Base-by-base conservation (phyloP, 2,888 invertebrate species). In the Halocaridina rubra region DNA sequence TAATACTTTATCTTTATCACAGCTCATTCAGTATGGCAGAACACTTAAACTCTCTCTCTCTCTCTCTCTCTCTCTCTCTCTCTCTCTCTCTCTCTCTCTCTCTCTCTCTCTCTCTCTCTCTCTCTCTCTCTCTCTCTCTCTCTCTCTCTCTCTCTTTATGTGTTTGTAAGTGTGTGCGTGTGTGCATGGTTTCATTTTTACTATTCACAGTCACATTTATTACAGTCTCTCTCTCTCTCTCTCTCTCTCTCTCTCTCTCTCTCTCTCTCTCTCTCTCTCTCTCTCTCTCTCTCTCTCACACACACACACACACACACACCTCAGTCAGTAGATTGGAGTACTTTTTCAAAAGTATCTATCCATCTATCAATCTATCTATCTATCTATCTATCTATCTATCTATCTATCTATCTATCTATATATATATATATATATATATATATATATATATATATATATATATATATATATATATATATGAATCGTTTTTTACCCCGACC, bases 241-340 rank as follows among this genome's bases (percentile, higher is more conserved):
- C 33, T 19, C 32, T 22, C 32, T 19, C n/a, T 33, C 16, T 32
- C 13, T n/a, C 16, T 19, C 33, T 3, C 30, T 32, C 72, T 19
- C 33, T 19, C 72, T 32, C 32, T 32, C 33, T 19, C 72, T 29
- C 67, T 29, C 72, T 33, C 72, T 33, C 72, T 33, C 72, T 33
- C 72, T 33, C 72, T 33, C 72, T 33, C 72, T 33, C 72, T 33
- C 72, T 33, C 72, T 33, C 72, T 33, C 72, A 72, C 72, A 72
- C 72, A 72, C 72, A 72, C 72, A 72, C 72, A 30, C 33, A 30
- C 30, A 30, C 33, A 30, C 72, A 32, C 72, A 72, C 30, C 7
- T 10, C 22, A 29, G 16, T 5, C 29, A 71, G 30, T 13, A 71
- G 32, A 71, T 16, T 29, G 24, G 39, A 72, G 29, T 67, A 59